phyloP scores from a whole-genome alignment of 2,113 vertebrate species.

The Calonectris borealis region DNA sequence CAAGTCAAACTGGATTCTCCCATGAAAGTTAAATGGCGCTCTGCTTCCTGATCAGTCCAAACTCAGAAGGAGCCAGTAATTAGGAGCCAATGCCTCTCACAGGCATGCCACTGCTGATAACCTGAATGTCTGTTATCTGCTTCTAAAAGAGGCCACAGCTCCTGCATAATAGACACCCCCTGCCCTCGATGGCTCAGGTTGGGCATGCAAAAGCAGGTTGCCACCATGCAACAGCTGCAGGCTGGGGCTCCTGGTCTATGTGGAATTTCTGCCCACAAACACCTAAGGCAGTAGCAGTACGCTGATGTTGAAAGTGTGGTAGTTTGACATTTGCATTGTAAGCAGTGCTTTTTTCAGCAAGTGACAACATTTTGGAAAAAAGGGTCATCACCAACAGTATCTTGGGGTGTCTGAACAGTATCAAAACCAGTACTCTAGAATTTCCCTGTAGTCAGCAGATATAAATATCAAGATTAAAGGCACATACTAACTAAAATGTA shows the following conservation, averaged over 20 bases:
- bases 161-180: background rate
- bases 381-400: background rate
- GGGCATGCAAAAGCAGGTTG: background rate
- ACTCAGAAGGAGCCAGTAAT: background rate
- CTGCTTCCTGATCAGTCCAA: background rate
- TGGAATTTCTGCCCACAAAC: background rate
- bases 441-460: background rate
- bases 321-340: background rate
- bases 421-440: background rate
- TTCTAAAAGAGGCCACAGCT: background rate
- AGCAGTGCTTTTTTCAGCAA: background rate
- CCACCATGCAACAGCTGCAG: background rate
- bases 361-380: background rate
- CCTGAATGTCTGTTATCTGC: background rate
- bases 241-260: background rate
- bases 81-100: background rate
- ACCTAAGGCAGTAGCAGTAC: background rate
- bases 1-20: background rate
- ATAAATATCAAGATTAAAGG: conserved; percentile 16
- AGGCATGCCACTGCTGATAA: background rate
- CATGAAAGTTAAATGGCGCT: background rate
- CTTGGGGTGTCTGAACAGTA: background rate
- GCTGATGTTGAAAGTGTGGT: background rate
- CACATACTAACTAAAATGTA: background rate
- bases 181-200: background rate